Conservation (phyloP, 2,797 vertebrate genomes). For the Fundulus diaphanus region DNA sequence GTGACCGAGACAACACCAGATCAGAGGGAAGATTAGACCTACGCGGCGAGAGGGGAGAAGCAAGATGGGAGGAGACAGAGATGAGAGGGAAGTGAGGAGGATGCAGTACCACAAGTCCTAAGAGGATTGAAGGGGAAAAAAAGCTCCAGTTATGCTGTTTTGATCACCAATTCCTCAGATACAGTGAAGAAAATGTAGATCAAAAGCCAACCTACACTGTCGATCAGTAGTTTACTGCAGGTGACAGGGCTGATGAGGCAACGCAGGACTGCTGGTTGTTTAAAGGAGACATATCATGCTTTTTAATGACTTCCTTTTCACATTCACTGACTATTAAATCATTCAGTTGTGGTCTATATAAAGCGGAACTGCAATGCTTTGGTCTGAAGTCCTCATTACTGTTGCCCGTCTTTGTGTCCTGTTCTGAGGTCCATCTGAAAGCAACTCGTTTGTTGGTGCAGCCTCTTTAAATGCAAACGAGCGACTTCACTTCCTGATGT, state of each 20-base stretch:
- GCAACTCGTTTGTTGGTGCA: too few species aligned
- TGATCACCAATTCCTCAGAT: constrained; percentile 57
- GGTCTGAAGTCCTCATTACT: too few species aligned
- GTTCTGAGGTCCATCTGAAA: too few species aligned
- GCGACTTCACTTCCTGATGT: too few species aligned
- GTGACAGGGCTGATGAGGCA: too few species aligned
- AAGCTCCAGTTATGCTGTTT: constrained; percentile 51
- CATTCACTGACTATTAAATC: too few species aligned
- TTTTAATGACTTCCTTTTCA: neutral
- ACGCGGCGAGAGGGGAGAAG: constrained; percentile 25
- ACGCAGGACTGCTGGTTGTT: too few species aligned
- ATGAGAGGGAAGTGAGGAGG: constrained; percentile 27
- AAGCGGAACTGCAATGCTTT: too few species aligned
- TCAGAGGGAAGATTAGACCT: constrained; percentile 64
- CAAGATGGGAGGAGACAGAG: constrained; percentile 39
- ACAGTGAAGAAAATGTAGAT: constrained; percentile 41
- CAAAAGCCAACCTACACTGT: constrained; percentile 44
- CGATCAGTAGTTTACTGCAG: neutral
- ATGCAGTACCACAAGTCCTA: constrained; percentile 51
- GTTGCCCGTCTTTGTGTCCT: too few species aligned
- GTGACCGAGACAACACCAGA: constrained; percentile 66
- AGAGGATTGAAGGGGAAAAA: constrained; percentile 32
- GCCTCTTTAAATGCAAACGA: too few species aligned
- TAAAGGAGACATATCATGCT: too few species aligned
- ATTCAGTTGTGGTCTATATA: too few species aligned